Evolutionary conservation across 2,113 vertebrate genomes (phyloP).

Genomic region (Cygnus buccinator): DNA sequence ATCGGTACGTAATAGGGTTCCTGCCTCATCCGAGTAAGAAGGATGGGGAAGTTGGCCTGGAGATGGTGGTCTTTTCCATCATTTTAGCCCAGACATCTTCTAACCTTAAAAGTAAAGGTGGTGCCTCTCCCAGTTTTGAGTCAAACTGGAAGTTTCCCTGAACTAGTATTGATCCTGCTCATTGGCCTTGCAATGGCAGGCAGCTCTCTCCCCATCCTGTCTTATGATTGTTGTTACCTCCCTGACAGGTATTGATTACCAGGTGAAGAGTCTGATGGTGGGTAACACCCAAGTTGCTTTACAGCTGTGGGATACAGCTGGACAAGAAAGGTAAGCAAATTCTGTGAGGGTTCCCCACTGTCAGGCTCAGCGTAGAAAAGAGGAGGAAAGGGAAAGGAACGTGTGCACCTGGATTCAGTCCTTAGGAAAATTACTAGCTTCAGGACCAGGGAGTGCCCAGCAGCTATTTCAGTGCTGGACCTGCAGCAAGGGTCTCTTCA

Average conservation of each 20-base stretch:
- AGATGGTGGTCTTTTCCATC: background rate
- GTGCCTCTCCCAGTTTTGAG: background rate
- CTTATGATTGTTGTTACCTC: background rate
- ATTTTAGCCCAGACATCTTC: background rate
- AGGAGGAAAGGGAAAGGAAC: background rate
- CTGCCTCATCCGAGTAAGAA: background rate
- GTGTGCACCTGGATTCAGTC: background rate
- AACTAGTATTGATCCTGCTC: background rate
- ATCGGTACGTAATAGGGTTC: slow-evolving; percentile 73
- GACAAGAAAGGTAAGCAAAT: slow-evolving; percentile 82
- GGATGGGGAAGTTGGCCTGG: background rate
- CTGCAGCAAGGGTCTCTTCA: background rate
- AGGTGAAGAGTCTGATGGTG: slow-evolving; percentile 81
- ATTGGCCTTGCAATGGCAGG: background rate
- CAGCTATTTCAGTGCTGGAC: background rate
- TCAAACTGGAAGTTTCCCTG: background rate
- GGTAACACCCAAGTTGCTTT: slow-evolving; percentile 77
- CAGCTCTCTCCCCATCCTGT: background rate
- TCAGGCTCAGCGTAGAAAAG: background rate
- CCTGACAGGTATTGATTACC: slow-evolving; percentile 80
- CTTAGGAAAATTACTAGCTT: background rate
- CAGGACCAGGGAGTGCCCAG: background rate
- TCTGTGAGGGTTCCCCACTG: background rate
- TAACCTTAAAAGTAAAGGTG: background rate
- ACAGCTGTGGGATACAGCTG: slow-evolving; percentile 88